Conservation (phyloP, 1,140 invertebrate genomes). For the Drosophila lowei region DNA sequence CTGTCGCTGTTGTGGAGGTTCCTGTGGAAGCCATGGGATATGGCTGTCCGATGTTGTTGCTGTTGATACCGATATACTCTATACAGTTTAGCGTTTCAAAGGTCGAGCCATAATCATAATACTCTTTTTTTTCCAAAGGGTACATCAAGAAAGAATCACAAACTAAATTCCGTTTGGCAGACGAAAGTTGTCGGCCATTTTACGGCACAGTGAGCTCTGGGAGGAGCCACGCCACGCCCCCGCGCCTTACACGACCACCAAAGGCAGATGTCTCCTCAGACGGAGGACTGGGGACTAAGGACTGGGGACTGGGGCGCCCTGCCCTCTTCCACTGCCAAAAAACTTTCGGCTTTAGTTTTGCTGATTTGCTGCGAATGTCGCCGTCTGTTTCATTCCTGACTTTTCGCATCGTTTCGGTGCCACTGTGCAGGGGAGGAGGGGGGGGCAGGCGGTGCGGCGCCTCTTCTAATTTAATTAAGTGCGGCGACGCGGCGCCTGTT, state of each 20-base stretch:
- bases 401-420: slow-evolving; percentile 52
- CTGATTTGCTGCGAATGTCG: slow-evolving; percentile 64
- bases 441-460: slow-evolving; percentile 18
- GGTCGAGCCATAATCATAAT: neutral
- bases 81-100: neutral
- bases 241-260: slow-evolving; percentile 50
- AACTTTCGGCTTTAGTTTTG: slow-evolving; percentile 71
- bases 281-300: slow-evolving; percentile 1
- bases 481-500: slow-evolving; percentile 70
- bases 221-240: slow-evolving; percentile 31
- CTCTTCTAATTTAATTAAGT: slow-evolving; percentile 79
- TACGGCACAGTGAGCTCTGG: slow-evolving; percentile 59
- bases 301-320: slow-evolving; percentile 15
- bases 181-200: slow-evolving; percentile 69
- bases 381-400: slow-evolving; percentile 52
- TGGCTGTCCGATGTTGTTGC: too few relatives aligned
- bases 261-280: slow-evolving; percentile 27
- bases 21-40: too few relatives aligned
- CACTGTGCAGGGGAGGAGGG: slow-evolving; percentile 38
- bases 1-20: too few relatives aligned
- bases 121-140: neutral
- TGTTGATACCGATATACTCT: too few relatives aligned
- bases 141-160: slow-evolving; percentile 11
- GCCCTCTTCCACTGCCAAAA: slow-evolving; percentile 7
- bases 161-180: slow-evolving; percentile 51